A percentile compares a stretch with the other conserved stretches of the same genome.
These are phyloP conservation scores for Catagonus wagneri DNA, from an alignment of 2,113 vertebrate species.

Conservation along the genomic window DNA sequence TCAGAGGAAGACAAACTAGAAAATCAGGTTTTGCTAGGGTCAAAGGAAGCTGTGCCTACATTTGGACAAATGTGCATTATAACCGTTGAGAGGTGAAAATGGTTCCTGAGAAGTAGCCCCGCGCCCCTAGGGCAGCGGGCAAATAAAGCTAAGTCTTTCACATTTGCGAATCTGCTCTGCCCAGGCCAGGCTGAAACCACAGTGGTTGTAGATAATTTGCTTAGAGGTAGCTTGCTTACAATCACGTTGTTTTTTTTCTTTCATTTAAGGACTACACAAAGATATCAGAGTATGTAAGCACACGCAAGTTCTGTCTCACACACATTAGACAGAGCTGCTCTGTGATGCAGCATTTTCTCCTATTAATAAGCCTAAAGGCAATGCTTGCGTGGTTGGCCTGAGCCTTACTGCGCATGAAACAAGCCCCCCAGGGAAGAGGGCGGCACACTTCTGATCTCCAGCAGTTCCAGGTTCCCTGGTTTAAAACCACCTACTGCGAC, in stretches of 20 bases:
- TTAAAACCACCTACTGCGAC: not conserved
- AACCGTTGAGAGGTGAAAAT: not conserved
- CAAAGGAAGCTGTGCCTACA: not conserved
- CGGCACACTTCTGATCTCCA: not conserved
- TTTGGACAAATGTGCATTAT: conserved; percentile 24
- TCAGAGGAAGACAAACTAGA: not conserved
- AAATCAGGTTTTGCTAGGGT: not conserved
- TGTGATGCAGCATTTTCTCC: not conserved
- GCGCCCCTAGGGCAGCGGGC: not conserved
- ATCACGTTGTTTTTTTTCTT: not conserved
- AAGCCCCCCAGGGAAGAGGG: not conserved
- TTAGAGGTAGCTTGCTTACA: not conserved
- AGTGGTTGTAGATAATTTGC: not conserved
- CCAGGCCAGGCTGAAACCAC: not conserved
- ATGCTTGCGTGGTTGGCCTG: not conserved
- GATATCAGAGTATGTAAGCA: not conserved
- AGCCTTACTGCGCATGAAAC: not conserved
- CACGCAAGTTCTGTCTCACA: not conserved
- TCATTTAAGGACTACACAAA: not conserved
- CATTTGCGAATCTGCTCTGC: not conserved
- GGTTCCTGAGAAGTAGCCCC: not conserved
- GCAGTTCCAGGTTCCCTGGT: not conserved
- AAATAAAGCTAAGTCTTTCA: not conserved
- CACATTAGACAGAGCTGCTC: not conserved
- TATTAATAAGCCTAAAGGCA: not conserved